Conservation (phyloP, 2,797 vertebrate genomes). For the Hapalemur alaotrensis region DNA sequence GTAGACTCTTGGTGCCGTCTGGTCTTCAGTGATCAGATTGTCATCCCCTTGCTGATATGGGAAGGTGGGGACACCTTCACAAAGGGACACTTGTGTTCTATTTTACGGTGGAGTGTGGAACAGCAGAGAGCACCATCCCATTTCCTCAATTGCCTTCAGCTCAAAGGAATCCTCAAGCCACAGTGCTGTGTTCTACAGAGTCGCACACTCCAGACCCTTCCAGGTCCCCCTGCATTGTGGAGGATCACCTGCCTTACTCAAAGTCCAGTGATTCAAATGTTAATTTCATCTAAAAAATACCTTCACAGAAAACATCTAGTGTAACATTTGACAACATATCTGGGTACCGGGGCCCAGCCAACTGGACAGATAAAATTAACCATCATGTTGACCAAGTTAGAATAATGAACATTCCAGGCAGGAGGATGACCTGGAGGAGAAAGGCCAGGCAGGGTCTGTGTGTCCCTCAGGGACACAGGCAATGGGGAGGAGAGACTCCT, state of each 20-base stretch:
- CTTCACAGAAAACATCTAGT: background rate
- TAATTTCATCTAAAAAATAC: background rate
- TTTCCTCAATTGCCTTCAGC: background rate
- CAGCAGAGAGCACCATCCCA: background rate
- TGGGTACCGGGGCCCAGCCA: background rate
- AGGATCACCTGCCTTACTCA: background rate
- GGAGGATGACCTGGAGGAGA: background rate
- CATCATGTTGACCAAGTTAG: background rate
- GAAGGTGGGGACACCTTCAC: background rate
- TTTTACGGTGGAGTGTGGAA: background rate
- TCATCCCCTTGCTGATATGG: background rate
- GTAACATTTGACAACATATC: background rate
- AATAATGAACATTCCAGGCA: background rate
- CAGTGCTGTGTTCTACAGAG: background rate
- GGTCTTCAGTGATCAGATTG: background rate
- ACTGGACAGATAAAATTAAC: background rate
- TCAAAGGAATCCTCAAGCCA: background rate
- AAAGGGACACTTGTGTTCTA: background rate
- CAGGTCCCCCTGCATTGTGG: too few species aligned
- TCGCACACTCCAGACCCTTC: background rate
- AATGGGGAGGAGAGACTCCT: background rate
- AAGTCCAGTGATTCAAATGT: background rate
- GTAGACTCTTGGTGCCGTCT: background rate
- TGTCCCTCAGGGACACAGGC: rapidly evolving
- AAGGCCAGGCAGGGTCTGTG: background rate